A percentile compares a stretch with the other conserved stretches of the same genome.
Conservation (phyloP, 2,797 vertebrate species). For the Forpus xanthops region DNA sequence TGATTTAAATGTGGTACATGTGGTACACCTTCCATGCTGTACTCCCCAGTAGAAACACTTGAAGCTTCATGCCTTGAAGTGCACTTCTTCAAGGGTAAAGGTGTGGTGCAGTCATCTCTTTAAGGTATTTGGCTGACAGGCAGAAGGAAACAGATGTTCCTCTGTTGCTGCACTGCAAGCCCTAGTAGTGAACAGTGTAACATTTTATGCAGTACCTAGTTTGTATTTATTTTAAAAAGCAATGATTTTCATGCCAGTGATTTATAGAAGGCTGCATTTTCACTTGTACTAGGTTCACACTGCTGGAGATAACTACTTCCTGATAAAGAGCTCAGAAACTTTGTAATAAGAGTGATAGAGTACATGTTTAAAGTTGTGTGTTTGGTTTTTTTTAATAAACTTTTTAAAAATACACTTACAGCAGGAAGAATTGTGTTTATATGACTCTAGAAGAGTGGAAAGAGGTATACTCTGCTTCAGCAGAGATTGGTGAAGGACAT, state of each 20-base stretch:
- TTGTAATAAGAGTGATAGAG: background rate
- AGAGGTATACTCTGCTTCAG: background rate
- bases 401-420: background rate
- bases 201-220: background rate
- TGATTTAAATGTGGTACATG: background rate
- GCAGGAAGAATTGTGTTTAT: background rate
- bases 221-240: background rate
- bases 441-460: background rate
- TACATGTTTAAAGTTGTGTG: fast-evolving
- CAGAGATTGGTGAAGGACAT: background rate
- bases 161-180: background rate
- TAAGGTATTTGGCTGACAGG: background rate
- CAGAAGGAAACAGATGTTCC: background rate
- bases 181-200: background rate
- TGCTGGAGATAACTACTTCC: background rate
- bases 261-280: background rate
- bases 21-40: background rate
- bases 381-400: conserved; percentile 24
- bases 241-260: background rate
- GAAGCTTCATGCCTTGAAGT: background rate
- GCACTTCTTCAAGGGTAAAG: background rate
- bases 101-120: background rate
- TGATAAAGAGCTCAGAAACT: background rate
- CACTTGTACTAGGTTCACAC: background rate
- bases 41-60: background rate